Conservation (phyloP, 2,888 invertebrate genomes). For the Anthophora plumipes region DNA sequence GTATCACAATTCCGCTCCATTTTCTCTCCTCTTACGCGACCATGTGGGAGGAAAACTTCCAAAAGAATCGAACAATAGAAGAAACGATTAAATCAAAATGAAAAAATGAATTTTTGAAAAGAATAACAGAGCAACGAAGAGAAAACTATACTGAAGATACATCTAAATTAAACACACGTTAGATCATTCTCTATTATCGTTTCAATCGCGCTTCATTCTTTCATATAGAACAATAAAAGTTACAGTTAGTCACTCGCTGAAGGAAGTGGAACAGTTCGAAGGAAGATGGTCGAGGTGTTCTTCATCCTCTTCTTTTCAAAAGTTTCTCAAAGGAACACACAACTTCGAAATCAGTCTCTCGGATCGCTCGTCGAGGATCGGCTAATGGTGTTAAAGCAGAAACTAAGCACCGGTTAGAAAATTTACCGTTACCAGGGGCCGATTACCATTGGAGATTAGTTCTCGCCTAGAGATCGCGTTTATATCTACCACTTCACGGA, state of each 20-base stretch:
- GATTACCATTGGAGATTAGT: slow-evolving; percentile 78
- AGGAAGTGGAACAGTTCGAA: background rate
- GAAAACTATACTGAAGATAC: no score
- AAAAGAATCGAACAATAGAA: background rate
- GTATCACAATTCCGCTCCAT: slow-evolving; percentile 69
- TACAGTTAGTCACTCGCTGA: slow-evolving; percentile 6
- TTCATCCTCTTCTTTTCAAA: background rate
- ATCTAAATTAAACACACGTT: no score
- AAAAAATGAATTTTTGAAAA: background rate
- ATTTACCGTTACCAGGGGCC: slow-evolving; percentile 80
- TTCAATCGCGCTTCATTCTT: background rate
- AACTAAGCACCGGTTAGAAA: slow-evolving; percentile 68
- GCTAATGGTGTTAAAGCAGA: slow-evolving; percentile 55
- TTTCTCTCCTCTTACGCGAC: slow-evolving; percentile 26
- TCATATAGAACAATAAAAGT: background rate
- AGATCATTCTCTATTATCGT: background rate
- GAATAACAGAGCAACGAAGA: background rate
- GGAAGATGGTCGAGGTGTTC: slow-evolving; percentile 1
- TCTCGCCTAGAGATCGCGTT: slow-evolving; percentile 66
- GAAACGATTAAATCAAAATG: background rate
- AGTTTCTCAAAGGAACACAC: slow-evolving; percentile 5
- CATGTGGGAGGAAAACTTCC: background rate
- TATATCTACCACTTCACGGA: slow-evolving; percentile 36
- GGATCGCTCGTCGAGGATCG: slow-evolving; percentile 27
- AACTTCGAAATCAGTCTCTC: slow-evolving; percentile 26